A percentile compares a stretch with the other conserved stretches of the same genome.
Evolutionary conservation across 2,888 invertebrate species (phyloP).

Genomic region (Aleiodes alternator): DNA sequence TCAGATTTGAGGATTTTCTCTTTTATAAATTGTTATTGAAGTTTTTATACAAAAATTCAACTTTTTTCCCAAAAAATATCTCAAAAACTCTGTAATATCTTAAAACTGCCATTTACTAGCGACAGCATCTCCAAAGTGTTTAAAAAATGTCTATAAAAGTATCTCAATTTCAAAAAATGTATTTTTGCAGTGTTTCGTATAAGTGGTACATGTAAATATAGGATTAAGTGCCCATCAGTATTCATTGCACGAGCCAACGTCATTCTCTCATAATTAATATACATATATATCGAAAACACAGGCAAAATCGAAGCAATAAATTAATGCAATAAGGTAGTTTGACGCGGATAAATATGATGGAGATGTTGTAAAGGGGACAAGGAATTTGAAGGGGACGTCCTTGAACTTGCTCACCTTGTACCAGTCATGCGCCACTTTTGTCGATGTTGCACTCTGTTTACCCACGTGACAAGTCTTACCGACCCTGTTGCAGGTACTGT

Average conservation of each 20-base stretch:
- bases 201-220: slow-evolving; percentile 24
- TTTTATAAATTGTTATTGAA: too few species aligned
- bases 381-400: slow-evolving; percentile 32
- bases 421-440: slow-evolving; percentile 45
- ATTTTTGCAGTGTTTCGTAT: neutral
- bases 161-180: too few species aligned
- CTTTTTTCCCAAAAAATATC: too few species aligned
- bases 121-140: too few species aligned
- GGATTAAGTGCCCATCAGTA: slow-evolving; percentile 24
- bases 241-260: slow-evolving; percentile 41
- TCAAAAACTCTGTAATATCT: too few species aligned
- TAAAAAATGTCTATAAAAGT: too few species aligned
- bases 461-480: slow-evolving; percentile 14
- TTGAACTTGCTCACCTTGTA: slow-evolving; percentile 54
- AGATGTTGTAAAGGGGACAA: neutral
- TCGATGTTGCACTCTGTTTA: slow-evolving; percentile 36
- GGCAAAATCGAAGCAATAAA: slow-evolving; percentile 38
- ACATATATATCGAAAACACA: slow-evolving; percentile 1
- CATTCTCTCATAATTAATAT: slow-evolving; percentile 43
- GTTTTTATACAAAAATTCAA: too few species aligned
- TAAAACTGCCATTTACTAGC: too few species aligned
- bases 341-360: neutral
- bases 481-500: slow-evolving; percentile 22
- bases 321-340: slow-evolving; percentile 22
- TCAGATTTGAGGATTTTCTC: too few species aligned